Percentiles rank a stretch among this genome's conserved stretches.
Conservation (phyloP, 92 coral and sea anemone species). For the Porites cylindrica region DNA sequence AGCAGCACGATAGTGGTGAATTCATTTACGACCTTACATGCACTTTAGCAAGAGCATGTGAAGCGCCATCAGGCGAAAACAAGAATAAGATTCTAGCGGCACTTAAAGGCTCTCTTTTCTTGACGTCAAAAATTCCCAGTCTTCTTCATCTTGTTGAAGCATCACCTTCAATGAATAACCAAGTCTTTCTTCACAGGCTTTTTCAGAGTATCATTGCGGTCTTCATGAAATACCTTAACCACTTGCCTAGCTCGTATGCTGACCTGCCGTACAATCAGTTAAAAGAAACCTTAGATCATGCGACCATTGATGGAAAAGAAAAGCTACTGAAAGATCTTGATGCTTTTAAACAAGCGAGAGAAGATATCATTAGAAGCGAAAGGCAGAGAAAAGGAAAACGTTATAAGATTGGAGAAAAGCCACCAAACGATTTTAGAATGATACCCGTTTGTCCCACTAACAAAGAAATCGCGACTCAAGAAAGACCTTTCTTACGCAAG, state of each 20-base stretch:
- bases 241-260: slow-evolving; percentile 59
- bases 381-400: slow-evolving; percentile 9
- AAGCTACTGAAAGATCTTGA: slow-evolving; percentile 22
- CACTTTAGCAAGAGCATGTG: slow-evolving; percentile 42
- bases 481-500: slow-evolving; percentile 71
- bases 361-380: slow-evolving; percentile 46
- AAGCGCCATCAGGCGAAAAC: slow-evolving; percentile 27
- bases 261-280: slow-evolving; percentile 63
- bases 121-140: slow-evolving; percentile 6
- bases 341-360: slow-evolving; percentile 49
- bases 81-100: slow-evolving; percentile 26
- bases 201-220: slow-evolving; percentile 29
- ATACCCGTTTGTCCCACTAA: slow-evolving; percentile 72
- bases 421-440: slow-evolving; percentile 77
- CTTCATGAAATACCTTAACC: slow-evolving; percentile 47
- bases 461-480: slow-evolving; percentile 63
- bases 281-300: slow-evolving; percentile 21
- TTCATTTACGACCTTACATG: slow-evolving; percentile 36
- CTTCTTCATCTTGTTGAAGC: slow-evolving; percentile 22
- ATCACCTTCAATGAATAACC: not conserved
- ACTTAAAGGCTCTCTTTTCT: slow-evolving; percentile 33
- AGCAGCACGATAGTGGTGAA: slow-evolving; percentile 1
- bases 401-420: slow-evolving; percentile 13
- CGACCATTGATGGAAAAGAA: slow-evolving; percentile 13
- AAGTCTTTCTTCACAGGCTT: not conserved